phyloP scores from a whole-genome alignment of 2,888 invertebrate genomes.

The Laothoe populi region DNA sequence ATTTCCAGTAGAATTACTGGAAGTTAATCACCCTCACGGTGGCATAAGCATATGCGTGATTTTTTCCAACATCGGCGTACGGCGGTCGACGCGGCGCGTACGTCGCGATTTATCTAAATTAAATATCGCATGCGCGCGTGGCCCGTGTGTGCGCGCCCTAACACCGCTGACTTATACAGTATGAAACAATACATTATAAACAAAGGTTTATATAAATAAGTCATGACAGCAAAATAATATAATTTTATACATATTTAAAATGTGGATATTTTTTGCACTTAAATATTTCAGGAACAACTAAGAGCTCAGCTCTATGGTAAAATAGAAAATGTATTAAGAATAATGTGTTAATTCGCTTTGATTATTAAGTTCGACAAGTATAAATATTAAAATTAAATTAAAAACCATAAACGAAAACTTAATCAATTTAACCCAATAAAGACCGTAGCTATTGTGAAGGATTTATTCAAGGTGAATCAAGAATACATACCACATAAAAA shows the following conservation, averaged over 20 bases:
- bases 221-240: background rate
- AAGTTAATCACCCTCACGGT: conserved; percentile 16
- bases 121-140: conserved; percentile 81
- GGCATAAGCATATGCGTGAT: conserved; percentile 74
- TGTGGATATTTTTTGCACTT: background rate
- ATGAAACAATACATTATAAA: conserved; percentile 39
- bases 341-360: background rate
- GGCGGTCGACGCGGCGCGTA: conserved; percentile 62
- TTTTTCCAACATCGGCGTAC: conserved; percentile 62
- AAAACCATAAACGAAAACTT: background rate
- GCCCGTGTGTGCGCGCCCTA: conserved; percentile 58
- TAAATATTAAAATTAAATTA: background rate
- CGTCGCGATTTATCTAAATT: conserved; percentile 85
- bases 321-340: background rate
- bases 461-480: conserved; percentile 17
- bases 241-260: background rate
- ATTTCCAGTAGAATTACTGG: conserved; percentile 2
- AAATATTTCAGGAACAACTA: background rate
- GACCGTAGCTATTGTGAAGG: background rate
- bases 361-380: background rate
- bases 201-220: conserved; percentile 7
- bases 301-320: background rate
- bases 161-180: conserved; percentile 49
- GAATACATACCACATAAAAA: background rate
- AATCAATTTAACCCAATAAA: conserved; percentile 1